A percentile compares a stretch with the other conserved stretches of the same genome.
Evolutionary conservation across 2,888 invertebrate genomes (phyloP).

Genomic region (Spodoptera exigua): DNA sequence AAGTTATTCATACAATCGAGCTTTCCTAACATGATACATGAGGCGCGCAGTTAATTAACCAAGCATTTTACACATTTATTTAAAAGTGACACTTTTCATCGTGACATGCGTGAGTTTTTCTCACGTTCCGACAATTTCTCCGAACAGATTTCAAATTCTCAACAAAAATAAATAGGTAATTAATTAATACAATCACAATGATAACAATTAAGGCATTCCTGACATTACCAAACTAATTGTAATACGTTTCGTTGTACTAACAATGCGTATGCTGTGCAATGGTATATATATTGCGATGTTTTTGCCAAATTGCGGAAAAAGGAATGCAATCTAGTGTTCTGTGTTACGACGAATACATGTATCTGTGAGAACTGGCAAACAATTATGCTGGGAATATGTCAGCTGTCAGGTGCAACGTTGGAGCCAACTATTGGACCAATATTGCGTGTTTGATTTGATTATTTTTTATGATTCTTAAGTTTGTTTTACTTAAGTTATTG

Average conservation of each 20-base stretch:
- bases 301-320: conserved; percentile 63
- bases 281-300: conserved; percentile 50
- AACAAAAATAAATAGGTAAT: conserved; percentile 28
- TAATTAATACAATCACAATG: conserved; percentile 48
- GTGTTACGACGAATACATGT: conserved; percentile 55
- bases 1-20: no score
- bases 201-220: conserved; percentile 54
- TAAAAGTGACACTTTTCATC: conserved; percentile 27
- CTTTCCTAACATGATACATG: no score
- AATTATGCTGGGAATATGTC: conserved; percentile 58
- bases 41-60: conserved; percentile 1
- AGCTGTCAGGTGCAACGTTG: conserved; percentile 35
- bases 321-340: conserved; percentile 58
- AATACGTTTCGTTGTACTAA: conserved; percentile 54
- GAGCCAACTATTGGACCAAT: conserved; percentile 44
- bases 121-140: conserved; percentile 53
- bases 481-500: no score
- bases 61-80: conserved; percentile 4
- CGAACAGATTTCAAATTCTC: conserved; percentile 19
- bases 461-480: no score
- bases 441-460: conserved; percentile 40
- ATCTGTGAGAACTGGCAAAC: conserved; percentile 57
- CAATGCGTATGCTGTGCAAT: conserved; percentile 61
- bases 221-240: conserved; percentile 55
- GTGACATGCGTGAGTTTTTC: conserved; percentile 15